Evolutionary conservation across 2,888 invertebrate species (phyloP).

Genomic region (Hermaeophaga mercurialis): DNA sequence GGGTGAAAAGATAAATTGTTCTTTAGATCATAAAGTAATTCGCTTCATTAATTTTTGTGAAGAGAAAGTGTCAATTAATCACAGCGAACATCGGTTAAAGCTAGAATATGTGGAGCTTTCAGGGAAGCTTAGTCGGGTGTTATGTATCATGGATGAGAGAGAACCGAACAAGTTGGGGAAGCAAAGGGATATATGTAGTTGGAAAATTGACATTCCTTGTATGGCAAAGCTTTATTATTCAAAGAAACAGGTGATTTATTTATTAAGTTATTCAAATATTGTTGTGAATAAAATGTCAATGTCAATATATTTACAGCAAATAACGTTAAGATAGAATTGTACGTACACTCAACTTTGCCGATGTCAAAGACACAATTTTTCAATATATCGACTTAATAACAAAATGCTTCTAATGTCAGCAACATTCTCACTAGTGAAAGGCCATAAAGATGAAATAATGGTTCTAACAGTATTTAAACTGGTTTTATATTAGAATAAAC

Average conservation of each 20-base stretch:
- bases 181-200: too few relatives aligned
- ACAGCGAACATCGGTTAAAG: background rate
- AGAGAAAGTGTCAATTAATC: background rate
- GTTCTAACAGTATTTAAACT: too few relatives aligned
- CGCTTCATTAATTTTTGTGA: background rate
- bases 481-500: too few relatives aligned
- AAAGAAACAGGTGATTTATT: too few relatives aligned
- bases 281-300: too few relatives aligned
- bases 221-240: too few relatives aligned
- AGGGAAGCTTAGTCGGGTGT: background rate
- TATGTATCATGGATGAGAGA: background rate
- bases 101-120: background rate
- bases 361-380: background rate
- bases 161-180: too few relatives aligned
- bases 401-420: constrained; percentile 5
- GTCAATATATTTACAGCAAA: too few relatives aligned
- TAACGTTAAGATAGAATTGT: too few relatives aligned
- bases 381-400: background rate
- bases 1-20: background rate
- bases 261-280: too few relatives aligned
- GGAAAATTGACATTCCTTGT: too few relatives aligned
- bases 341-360: too few relatives aligned
- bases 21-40: background rate
- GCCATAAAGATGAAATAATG: constrained; percentile 10
- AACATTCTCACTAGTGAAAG: constrained; percentile 4